A percentile compares a stretch with the other conserved stretches of the same genome.
phyloP scores from a whole-genome alignment of 2,888 invertebrate species.

The Toxonevra muliebris region DNA sequence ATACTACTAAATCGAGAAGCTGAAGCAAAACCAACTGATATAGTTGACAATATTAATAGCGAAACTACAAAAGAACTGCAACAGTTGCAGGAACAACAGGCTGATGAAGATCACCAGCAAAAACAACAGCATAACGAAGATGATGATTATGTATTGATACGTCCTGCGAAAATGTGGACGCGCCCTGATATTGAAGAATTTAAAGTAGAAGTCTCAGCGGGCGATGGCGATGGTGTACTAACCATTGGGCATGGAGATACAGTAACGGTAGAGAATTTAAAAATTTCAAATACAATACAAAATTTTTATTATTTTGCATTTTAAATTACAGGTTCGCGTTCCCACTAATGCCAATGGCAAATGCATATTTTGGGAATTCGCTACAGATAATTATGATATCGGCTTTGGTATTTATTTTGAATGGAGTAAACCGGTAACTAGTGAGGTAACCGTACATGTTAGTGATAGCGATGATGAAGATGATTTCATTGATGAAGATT shows the following conservation, averaged over 20 bases:
- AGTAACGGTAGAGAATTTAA: conserved; percentile 75
- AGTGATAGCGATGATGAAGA: conserved; percentile 84
- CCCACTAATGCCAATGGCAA: conserved; percentile 95
- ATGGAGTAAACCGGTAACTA: conserved; percentile 89
- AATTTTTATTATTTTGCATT: not conserved
- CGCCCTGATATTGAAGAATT: conserved; percentile 86
- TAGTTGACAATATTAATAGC: conserved; percentile 22
- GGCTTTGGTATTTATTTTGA: conserved; percentile 98
- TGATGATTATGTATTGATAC: conserved; percentile 68
- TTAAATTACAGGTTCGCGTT: conserved; percentile 74
- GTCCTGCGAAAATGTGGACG: conserved; percentile 96
- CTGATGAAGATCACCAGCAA: conserved; percentile 40
- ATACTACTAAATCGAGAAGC: conserved; percentile 45
- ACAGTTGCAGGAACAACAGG: conserved; percentile 22
- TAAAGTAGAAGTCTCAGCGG: conserved; percentile 86
- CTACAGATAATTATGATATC: conserved; percentile 97
- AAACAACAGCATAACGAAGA: conserved; percentile 52
- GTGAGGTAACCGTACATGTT: conserved; percentile 88
- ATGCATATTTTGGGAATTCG: conserved; percentile 98
- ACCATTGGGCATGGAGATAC: conserved; percentile 97
- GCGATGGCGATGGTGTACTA: conserved; percentile 85
- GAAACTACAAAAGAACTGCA: conserved; percentile 6
- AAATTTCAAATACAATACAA: not conserved
- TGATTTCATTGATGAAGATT: conserved; percentile 67
- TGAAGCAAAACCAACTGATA: conserved; percentile 40